These are phyloP conservation scores for Scaptodrosophila lebanonensis DNA, from an alignment of 1,140 invertebrate genomes.

Conservation along the genomic window DNA sequence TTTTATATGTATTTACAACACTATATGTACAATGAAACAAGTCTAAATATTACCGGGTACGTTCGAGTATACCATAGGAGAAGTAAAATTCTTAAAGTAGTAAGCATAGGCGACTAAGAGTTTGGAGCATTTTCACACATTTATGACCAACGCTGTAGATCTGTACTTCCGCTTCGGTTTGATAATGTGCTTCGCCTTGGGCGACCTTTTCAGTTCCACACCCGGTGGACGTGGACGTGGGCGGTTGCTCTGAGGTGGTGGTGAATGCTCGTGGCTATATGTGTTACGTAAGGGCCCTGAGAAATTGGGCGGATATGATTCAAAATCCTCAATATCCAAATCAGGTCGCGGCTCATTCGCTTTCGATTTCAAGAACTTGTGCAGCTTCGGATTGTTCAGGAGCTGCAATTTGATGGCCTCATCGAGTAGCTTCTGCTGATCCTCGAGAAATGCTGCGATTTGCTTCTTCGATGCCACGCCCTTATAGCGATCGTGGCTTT, in stretches of 20 bases:
- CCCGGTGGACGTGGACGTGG: slow-evolving; percentile 39
- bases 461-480: slow-evolving; percentile 71
- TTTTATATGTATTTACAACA: background rate
- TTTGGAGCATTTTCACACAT: slow-evolving; percentile 39
- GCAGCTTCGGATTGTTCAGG: slow-evolving; percentile 61
- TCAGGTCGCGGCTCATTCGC: slow-evolving; percentile 55
- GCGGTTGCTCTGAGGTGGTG: slow-evolving; percentile 31
- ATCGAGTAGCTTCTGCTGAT: slow-evolving; percentile 66
- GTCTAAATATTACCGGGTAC: slow-evolving; percentile 16
- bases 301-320: slow-evolving; percentile 54
- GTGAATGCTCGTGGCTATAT: slow-evolving; percentile 20
- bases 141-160: slow-evolving; percentile 64
- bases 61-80: slow-evolving; percentile 16
- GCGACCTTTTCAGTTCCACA: slow-evolving; percentile 34
- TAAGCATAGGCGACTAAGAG: slow-evolving; percentile 14
- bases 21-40: slow-evolving; percentile 4
- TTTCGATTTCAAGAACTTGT: slow-evolving; percentile 61
- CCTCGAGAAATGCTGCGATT: slow-evolving; percentile 65
- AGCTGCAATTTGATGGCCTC: slow-evolving; percentile 66
- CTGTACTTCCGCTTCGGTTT: slow-evolving; percentile 61
- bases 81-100: slow-evolving; percentile 28
- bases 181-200: slow-evolving; percentile 42
- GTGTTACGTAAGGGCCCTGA: slow-evolving; percentile 35
- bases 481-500: slow-evolving; percentile 58
- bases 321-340: slow-evolving; percentile 56